Base-by-base conservation (phyloP, 2,888 invertebrate genomes). In the Acleris sparsana region DNA sequence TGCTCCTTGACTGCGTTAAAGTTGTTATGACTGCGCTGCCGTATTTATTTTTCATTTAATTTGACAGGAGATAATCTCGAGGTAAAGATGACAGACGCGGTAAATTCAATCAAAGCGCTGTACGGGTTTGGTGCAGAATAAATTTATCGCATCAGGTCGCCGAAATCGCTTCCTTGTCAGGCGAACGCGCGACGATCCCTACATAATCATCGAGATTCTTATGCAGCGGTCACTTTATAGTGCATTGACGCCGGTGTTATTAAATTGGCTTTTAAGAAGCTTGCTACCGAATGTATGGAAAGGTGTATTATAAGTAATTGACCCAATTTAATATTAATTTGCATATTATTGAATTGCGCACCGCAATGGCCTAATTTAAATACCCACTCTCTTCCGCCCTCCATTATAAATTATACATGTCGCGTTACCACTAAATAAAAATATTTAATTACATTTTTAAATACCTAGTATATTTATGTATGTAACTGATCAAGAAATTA, bases 41-140 rank as follows among this genome's bases (percentile, higher is more conserved):
- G 25, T 62, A 57, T 62, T 56, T 66, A 62, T 66, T 66, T 63
- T 53, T 52, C 44, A 51, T 60, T 60, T 66, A 62, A 66, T 66
- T 66, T 66, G 66, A 66, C 62, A 57, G 66, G 57, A 66, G 66
- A 66, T 66, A 62, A 66, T 66, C 66, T 66, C 43, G 61, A 39
- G 52, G 56, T 46, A 62, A 57, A 66, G 66, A 66, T 66, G 66
- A 66, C 61, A 56, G 61, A 65, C 68, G 69, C 63, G 65, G 61
- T 55, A 62, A 65, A 68, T 63, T 70, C 69, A 67, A 66, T 69
- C 63, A 60, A 69, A 70, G 68, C 62, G 33, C 51, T 56, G 61
- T 70, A 72, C 17, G n/a, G 7, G 46, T 13, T 75, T 72, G 70
- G 73, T 53, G 68, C 59, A 56, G 69, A 63, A 56, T 66, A 68